phyloP scores from a whole-genome alignment of 2,797 vertebrate genomes.

The Schizopygopsis malacanthus region DNA sequence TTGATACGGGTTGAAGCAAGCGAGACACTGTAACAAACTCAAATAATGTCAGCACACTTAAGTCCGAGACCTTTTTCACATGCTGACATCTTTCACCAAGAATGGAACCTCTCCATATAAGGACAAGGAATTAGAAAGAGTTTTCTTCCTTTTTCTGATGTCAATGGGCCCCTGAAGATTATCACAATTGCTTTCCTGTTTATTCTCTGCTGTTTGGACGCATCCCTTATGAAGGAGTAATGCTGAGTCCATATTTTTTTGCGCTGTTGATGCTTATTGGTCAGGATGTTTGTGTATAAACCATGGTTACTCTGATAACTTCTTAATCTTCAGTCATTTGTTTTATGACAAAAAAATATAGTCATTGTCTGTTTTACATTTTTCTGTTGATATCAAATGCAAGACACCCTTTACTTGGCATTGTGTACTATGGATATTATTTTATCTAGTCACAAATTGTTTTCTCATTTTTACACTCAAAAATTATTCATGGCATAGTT shows the following conservation, averaged over 20 bases:
- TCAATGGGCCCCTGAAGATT: conserved; percentile 67
- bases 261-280: conserved; percentile 26
- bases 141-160: conserved; percentile 57
- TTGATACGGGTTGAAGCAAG: neutral
- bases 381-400: neutral
- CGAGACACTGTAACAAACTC: neutral
- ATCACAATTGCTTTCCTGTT: conserved; percentile 80
- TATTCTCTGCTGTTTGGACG: conserved; percentile 62
- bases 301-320: neutral
- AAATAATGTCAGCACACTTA: neutral
- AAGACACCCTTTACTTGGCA: neutral
- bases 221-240: conserved; percentile 42
- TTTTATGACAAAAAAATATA: neutral
- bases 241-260: neutral
- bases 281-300: conserved; percentile 12
- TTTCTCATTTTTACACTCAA: neutral
- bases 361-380: neutral
- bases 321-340: neutral
- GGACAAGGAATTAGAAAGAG: conserved; percentile 23
- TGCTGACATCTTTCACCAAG: conserved; percentile 23
- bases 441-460: neutral
- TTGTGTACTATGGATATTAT: neutral
- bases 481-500: too few species aligned
- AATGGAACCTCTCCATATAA: conserved; percentile 45
- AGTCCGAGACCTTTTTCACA: neutral